Conservation (phyloP, 1,140 invertebrate genomes). For the Eciton burchellii region DNA sequence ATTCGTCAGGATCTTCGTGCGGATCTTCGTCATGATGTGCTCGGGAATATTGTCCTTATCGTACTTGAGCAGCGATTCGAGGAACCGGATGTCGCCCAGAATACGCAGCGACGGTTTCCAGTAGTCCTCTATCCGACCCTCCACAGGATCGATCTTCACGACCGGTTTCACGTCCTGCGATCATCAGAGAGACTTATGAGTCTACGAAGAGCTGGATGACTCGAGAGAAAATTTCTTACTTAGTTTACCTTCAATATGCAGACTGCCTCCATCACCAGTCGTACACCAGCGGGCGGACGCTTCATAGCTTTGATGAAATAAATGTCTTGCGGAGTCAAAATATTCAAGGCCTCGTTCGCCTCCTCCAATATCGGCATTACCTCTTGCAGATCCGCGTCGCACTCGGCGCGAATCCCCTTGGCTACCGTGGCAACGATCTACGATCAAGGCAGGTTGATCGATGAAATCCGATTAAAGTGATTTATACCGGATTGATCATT, state of each 20-base stretch:
- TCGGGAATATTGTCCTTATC: conserved; percentile 96
- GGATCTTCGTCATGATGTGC: conserved; percentile 93
- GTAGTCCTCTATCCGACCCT: conserved; percentile 91
- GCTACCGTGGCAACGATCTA: conserved; percentile 86
- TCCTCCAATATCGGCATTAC: conserved; percentile 96
- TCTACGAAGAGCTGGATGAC: neutral
- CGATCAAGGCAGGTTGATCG: too few relatives aligned
- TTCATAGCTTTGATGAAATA: conserved; percentile 99
- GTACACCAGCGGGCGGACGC: conserved; percentile 96
- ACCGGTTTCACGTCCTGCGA: conserved; percentile 92
- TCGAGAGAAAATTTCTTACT: conserved; percentile 1
- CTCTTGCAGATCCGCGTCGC: conserved; percentile 96
- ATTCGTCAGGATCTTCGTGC: conserved; percentile 92
- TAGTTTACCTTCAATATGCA: conserved; percentile 94
- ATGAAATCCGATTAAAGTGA: too few relatives aligned
- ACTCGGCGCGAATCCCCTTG: conserved; percentile 96
- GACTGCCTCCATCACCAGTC: conserved; percentile 98
- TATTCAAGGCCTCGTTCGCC: conserved; percentile 95
- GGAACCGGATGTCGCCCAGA: conserved; percentile 95
- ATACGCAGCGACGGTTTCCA: conserved; percentile 97
- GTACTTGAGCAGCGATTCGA: conserved; percentile 92
- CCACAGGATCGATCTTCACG: conserved; percentile 80
- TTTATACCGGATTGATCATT: too few relatives aligned
- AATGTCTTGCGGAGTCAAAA: conserved; percentile 96
- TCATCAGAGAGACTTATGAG: neutral